Conservation (phyloP, 2,113 vertebrate species). For the Orthonyx spaldingii region DNA sequence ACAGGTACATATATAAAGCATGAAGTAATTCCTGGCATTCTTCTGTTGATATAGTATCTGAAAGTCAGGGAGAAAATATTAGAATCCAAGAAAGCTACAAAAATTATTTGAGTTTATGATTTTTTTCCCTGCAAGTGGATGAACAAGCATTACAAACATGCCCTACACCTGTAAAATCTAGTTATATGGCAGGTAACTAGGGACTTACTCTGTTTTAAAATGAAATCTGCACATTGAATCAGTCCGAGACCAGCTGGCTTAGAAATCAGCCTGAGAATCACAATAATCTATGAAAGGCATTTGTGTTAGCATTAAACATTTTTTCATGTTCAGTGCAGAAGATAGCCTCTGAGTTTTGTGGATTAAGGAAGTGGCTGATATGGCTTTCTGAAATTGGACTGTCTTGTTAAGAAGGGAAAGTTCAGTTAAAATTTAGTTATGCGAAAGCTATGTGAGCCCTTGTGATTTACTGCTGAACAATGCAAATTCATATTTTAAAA, state of each 20-base stretch:
- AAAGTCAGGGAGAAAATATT: conserved; percentile 57
- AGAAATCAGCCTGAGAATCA: conserved; percentile 70
- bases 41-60: conserved; percentile 65
- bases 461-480: neutral
- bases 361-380: conserved; percentile 7
- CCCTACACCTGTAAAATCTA: conserved; percentile 74
- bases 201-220: conserved; percentile 68
- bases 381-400: conserved; percentile 21
- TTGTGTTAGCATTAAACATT: conserved; percentile 68
- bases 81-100: conserved; percentile 62
- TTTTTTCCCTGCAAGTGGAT: conserved; percentile 55
- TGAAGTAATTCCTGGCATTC: conserved; percentile 78
- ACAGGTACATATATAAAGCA: conserved; percentile 68
- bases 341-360: conserved; percentile 37
- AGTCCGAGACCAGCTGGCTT: conserved; percentile 72
- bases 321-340: conserved; percentile 51
- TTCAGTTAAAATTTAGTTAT: conserved; percentile 19
- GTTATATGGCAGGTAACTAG: conserved; percentile 67
- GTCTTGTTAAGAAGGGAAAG: conserved; percentile 5
- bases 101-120: conserved; percentile 67
- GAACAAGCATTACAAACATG: conserved; percentile 68
- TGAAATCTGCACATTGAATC: conserved; percentile 74
- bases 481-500: neutral
- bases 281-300: conserved; percentile 69
- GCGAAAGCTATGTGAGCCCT: neutral